phyloP scores from a whole-genome alignment of 2,113 vertebrate genomes.

The Stigmatopora argus region DNA sequence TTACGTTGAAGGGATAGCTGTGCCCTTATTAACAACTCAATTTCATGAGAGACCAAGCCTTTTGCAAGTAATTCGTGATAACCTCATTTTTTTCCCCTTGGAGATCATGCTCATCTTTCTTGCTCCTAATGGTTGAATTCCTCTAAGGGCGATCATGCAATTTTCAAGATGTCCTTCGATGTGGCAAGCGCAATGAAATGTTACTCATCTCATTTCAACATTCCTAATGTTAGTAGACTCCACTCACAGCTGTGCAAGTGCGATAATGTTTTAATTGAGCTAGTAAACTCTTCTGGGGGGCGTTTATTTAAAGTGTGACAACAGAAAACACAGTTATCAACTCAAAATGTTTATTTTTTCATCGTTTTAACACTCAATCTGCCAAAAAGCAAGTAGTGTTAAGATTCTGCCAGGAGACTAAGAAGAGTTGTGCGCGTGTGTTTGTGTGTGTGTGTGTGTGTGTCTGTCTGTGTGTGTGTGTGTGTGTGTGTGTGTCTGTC shows the following conservation, averaged over 20 bases:
- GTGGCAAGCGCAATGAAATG: slow-evolving; percentile 28
- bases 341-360: background rate
- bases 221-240: slow-evolving; percentile 1
- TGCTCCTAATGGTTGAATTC: slow-evolving; percentile 14
- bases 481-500: background rate
- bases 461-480: background rate
- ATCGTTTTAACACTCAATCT: background rate
- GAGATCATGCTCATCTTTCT: background rate
- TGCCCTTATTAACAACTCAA: too few relatives aligned
- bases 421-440: background rate
- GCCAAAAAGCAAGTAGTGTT: background rate
- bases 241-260: background rate
- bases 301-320: background rate
- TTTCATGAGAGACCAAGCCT: too few relatives aligned
- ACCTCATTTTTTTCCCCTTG: background rate
- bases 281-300: background rate
- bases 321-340: background rate
- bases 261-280: slow-evolving; percentile 12
- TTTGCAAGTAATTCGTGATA: background rate
- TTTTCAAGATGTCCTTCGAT: slow-evolving; percentile 3
- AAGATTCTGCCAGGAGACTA: background rate
- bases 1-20: too few relatives aligned
- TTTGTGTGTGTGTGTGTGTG: background rate
- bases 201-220: background rate
- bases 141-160: background rate